Base-by-base conservation (phyloP, 1,140 invertebrate species). In the Achatina immaculata region DNA sequence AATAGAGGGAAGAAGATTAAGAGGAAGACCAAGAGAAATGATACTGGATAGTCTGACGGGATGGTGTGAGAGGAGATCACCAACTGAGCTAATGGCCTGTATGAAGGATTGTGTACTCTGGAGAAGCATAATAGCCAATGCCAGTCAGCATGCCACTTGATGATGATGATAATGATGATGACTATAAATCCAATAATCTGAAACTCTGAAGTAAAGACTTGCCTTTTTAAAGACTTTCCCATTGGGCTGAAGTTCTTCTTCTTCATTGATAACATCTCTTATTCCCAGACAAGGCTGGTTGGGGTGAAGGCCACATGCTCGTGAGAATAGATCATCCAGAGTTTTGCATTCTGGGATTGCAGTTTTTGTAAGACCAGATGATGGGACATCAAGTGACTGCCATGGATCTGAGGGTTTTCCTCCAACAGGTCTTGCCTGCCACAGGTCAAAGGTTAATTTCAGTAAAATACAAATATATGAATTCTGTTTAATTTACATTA, bases 191-290 rank as follows among this genome's bases (percentile, higher is more conserved):
- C n/a, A n/a, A n/a, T n/a, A n/a, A n/a, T n/a, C n/a, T n/a, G n/a
- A n/a, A n/a, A n/a, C n/a, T n/a, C n/a, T n/a, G n/a, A n/a, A n/a
- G n/a, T n/a, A n/a, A n/a, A 6, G 40, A 43, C 19, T 80, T 85
- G 94, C 92, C 90, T 99, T 99, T 92, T 99, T 99, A 88, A 99
- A 99, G 34, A 98, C 93, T 88, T 96, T 94, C 66, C 98, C 98
- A 91, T 98, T 98, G 0, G 95, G 94, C 89, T 99, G 97, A 0
- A 94, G 90, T 90, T 99, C 98, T 87, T 99, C 96, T 88, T 98
- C 96, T 90, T 98, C 97, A 69, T 95, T 94, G 6, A 99, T 92
- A 73, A 99, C 95, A 85, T 97, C 94, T 68, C 98, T 93, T 0
- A 96, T 98, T 19, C 98, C 98, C 40, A 99, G 93, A 87, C 96